These are phyloP conservation scores for Microctenopoma lineatum DNA, from an alignment of 2,797 vertebrate genomes.

Conservation along the genomic window DNA sequence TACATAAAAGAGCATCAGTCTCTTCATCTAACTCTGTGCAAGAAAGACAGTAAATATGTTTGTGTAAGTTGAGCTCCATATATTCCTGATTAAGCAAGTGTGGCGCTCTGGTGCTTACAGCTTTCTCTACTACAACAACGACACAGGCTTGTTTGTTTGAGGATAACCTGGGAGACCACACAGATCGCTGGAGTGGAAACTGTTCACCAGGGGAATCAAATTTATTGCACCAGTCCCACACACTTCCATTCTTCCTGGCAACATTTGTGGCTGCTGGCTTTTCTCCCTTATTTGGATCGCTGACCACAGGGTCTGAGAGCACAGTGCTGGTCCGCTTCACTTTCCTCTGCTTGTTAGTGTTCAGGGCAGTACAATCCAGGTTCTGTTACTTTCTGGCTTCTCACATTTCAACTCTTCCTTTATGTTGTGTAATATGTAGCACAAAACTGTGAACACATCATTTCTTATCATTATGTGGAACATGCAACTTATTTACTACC, in stretches of 20 bases:
- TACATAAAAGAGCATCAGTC: not conserved
- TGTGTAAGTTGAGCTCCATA: not conserved
- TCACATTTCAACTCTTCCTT: not conserved
- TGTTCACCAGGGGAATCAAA: conserved; percentile 11
- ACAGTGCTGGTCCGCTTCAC: conserved; percentile 5
- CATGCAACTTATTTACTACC: not conserved
- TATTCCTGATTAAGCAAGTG: not conserved
- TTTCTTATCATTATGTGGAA: not conserved
- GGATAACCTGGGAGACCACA: conserved; percentile 62
- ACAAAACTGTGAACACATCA: not conserved
- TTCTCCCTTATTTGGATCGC: conserved; percentile 55
- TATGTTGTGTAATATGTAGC: not conserved
- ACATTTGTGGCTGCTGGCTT: conserved; percentile 22
- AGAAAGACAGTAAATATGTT: not conserved
- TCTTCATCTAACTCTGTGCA: not conserved
- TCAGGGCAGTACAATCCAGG: not conserved
- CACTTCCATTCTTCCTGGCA: conserved; percentile 40
- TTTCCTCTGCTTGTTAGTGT: conserved; percentile 7
- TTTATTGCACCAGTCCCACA: conserved; percentile 42
- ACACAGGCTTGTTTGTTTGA: conserved; percentile 37
- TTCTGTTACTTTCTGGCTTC: not conserved
- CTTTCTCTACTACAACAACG: conserved; percentile 46
- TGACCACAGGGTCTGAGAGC: conserved; percentile 8
- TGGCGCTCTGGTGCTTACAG: conserved; percentile 16
- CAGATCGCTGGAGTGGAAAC: conserved; percentile 45